Percentiles rank a stretch among this genome's conserved stretches.
Evolutionary conservation across 2,113 vertebrate genomes (phyloP).

Genomic region (Vireo altiloquus): DNA sequence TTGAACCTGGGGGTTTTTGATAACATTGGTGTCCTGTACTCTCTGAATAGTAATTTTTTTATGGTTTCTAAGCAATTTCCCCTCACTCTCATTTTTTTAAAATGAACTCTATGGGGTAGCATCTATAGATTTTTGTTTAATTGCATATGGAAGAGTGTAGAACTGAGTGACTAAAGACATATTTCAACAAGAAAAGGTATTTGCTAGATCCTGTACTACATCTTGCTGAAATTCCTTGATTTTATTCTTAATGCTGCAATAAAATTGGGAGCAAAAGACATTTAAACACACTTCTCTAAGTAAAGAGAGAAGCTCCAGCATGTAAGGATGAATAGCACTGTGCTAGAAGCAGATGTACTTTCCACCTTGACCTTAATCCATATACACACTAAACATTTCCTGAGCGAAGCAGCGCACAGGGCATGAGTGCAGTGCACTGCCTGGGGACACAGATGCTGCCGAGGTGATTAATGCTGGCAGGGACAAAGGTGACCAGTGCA

Average conservation of each 20-base stretch:
- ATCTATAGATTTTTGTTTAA: background rate
- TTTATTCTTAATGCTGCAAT: background rate
- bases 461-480: background rate
- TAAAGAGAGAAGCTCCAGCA: background rate
- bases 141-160: background rate
- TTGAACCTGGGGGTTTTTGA: background rate
- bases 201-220: background rate
- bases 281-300: background rate
- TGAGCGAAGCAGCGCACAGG: background rate
- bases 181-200: background rate
- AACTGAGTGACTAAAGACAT: background rate
- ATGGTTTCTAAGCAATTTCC: background rate
- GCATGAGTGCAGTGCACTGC: background rate
- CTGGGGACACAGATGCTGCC: background rate
- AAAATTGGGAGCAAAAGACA: background rate
- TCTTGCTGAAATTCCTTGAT: background rate
- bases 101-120: background rate
- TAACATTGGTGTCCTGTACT: background rate
- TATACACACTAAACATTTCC: background rate
- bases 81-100: background rate
- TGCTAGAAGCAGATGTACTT: background rate
- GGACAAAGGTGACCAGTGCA: background rate
- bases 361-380: slow-evolving; percentile 20
- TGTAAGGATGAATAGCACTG: background rate
- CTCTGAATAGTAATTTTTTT: background rate